Evolutionary conservation across 1,140 invertebrate genomes (phyloP), one percentile per base, ranked within the genome.

Genomic region (Diachasma alloeum): DNA sequence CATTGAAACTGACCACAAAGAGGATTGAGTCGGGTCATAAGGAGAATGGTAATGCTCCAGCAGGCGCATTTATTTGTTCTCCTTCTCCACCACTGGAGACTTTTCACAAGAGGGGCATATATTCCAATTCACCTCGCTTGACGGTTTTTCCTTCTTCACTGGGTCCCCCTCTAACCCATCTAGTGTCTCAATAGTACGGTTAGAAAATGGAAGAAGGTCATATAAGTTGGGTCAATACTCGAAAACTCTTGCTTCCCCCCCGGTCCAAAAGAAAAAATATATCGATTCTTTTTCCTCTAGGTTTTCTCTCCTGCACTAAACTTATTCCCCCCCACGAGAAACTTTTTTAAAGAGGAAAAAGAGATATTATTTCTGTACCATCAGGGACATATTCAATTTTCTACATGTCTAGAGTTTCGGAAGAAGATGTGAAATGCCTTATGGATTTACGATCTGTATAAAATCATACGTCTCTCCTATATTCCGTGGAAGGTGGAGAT

Each of bases 371-470:
- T 87, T 85, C 83, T 82, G 81, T 73, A 77, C 77, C 76, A 75
- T 79, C 37, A 68, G 77, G 78, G 83, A 84, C 83, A 82, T 86
- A 83, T 88, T 88, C 86, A 87, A 88, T 88, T 88, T 86, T 82
- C 83, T 83, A 81, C 80, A 74, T 80, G 39, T 71, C 70, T 24
- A 67, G 44, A 69, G 59, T 63, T 63, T 31, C 24, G 59, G 11
- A 31, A 63, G 59, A 63, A 63, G 22, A 63, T 53, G 48, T 53
- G 48, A 53, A 63, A 31, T 63, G 19, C 59, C 59, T 63, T 63
- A 63, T 63, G 24, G 59, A 63, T 63, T 63, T 26, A 63, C 59
- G 19, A 31, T 63, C 59, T 63, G 59, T 63, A 63, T 63, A 63
- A 63, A 63, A 24, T 63, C 24, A 26, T 31, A 63, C 10, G 19